Base-by-base conservation (phyloP, 23 tunicate species). In the Diplosoma virens region DNA sequence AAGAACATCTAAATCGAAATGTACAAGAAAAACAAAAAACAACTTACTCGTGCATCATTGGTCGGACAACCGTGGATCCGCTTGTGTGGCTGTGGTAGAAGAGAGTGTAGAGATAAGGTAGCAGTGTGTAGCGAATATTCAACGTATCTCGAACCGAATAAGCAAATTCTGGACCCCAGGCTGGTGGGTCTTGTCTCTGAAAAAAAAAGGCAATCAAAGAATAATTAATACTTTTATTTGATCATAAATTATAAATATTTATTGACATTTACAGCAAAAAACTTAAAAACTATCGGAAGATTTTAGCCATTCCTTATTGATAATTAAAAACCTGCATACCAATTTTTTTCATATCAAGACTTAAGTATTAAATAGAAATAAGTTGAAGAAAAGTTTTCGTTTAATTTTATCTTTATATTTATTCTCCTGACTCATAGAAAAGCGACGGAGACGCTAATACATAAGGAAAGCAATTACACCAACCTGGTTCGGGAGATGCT, bases 61-160 rank as follows among this genome's bases (percentile, higher is more conserved):
- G 97, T n/a, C 97, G 41, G n/a, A 90, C 86, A 30, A 90, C 97
- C 5, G 91, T 79, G 0, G 82, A 72, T 22, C 97, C 97, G 1
- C 30, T 50, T 37, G 37, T 66, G 65, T 90, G 82, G 6, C 84
- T 76, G 54, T 85, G 86, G 50, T 90, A 75, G 46, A 84, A 80
- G 66, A 90, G 59, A n/a, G 97, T 84, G 78, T 90, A 90, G 11
- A 90, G 78, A 58, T 90, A 90, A 1, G 97, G 97, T 22, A 90
- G 73, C 29, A 90, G 65, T 3, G 88, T 75, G 77, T 84, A 79
- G 16, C 97, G 78, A 21, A 76, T 66, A 30, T 58, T 37, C 54
- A 93, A 73, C n/a, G 78, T 89, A n/a, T 69, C 67, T 58, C 52
- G 59, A 0, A 89, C 98, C 14, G 78, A 76, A n/a, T 71, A 9